Conservation (phyloP, 2,888 invertebrate species). For the Anagyrus pseudococci region DNA sequence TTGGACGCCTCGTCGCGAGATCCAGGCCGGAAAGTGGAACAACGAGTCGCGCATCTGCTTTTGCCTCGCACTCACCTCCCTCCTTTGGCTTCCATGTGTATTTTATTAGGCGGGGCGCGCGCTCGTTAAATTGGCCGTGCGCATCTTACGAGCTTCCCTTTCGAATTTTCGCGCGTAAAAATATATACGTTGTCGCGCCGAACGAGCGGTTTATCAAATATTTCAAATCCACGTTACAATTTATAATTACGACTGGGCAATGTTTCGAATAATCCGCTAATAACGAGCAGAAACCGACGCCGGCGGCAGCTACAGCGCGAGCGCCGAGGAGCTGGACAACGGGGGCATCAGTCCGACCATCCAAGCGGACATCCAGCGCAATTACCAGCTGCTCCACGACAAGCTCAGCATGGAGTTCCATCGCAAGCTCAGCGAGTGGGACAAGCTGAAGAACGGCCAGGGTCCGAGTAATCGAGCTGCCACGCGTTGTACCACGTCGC, state of each 20-base stretch:
- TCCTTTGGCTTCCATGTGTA: too few relatives aligned
- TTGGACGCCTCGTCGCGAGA: too few relatives aligned
- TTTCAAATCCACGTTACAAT: too few relatives aligned
- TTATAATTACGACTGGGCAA: too few relatives aligned
- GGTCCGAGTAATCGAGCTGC: slow-evolving; percentile 18
- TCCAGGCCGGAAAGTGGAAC: too few relatives aligned
- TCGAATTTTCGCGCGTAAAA: background rate
- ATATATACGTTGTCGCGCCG: too few relatives aligned
- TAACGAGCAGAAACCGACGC: slow-evolving; percentile 36
- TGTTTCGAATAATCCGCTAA: background rate
- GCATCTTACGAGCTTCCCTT: too few relatives aligned
- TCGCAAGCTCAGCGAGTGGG: slow-evolving; percentile 73
- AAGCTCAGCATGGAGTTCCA: slow-evolving; percentile 79
- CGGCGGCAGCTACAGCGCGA: slow-evolving; percentile 48
- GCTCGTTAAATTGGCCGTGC: too few relatives aligned
- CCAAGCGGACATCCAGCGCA: slow-evolving; percentile 74
- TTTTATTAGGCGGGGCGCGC: too few relatives aligned
- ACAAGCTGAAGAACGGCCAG: slow-evolving; percentile 51
- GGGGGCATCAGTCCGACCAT: slow-evolving; percentile 46
- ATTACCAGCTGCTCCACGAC: slow-evolving; percentile 76
- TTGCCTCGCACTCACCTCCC: too few relatives aligned
- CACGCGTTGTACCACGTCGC: slow-evolving; percentile 27
- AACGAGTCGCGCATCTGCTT: too few relatives aligned
- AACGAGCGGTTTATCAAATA: too few relatives aligned
- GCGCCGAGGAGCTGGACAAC: slow-evolving; percentile 49